Evolutionary conservation across 2,888 invertebrate species (phyloP), one percentile per base, ranked within the genome.

Genomic region (Pharmacophagus antenor): DNA sequence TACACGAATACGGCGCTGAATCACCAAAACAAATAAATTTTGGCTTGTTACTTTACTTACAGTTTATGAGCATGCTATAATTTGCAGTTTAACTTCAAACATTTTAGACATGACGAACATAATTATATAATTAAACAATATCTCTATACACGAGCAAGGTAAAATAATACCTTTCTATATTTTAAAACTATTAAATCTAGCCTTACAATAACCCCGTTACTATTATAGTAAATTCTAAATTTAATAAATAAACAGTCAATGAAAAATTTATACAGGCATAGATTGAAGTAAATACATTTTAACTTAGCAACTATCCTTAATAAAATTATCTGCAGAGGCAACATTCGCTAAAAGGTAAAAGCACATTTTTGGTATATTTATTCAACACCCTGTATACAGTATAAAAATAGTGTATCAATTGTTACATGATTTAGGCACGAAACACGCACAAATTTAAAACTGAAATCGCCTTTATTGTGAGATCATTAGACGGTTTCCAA

Each of bases 351-450:
- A 78, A 80, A 83, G 82, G 79, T 87, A 88, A 88, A 90, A 88
- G 88, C 88, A 86, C 83, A 82, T 84, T 81, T 89, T 90, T 89
- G 88, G 88, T 89, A 85, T 88, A 84, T 83, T 84, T 79, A 73
- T 79, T 79, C 73, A 82, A 85, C 88, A 89, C 88, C 88, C 89
- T 90, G 89, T 89, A 88, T 88, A 88, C 76, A 69, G 78, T 87
- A 89, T 82, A 84, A 88, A 88, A 88, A 88, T 88, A 88, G 77
- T 84, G 78, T 79, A 76, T 75, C 76, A 72, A 71, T 56, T 74
- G 73, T 74, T 75, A 76, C 75, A 74, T 68, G 70, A 70, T 77
- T 79, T 82, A 88, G 88, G 88, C 88, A 88, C 85, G 71, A 77
- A 77, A 3, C 76, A 84, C 84, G 85, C 83, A 81, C 78, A 77